These are phyloP conservation scores for Macquaria australasica DNA, from an alignment of 2,113 vertebrate genomes.

Conservation along the genomic window DNA sequence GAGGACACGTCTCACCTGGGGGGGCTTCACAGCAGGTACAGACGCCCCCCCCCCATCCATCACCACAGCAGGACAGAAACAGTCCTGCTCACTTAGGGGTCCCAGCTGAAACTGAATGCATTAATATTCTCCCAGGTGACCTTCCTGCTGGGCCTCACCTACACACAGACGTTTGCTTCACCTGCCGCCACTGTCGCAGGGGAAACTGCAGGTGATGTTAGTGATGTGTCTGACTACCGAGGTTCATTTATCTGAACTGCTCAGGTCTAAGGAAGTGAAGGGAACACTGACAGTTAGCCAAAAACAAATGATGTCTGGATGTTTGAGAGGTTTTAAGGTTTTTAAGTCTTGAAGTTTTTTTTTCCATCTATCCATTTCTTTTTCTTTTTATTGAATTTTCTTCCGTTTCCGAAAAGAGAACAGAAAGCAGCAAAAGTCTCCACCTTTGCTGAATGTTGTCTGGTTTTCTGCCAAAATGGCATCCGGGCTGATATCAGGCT, in stretches of 20 bases:
- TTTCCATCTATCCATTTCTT: no score
- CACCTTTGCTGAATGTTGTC: neutral
- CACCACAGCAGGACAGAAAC: neutral
- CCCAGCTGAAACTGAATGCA: neutral
- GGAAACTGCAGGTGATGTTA: no score
- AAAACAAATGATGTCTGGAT: no score
- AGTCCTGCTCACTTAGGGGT: neutral
- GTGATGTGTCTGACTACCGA: no score
- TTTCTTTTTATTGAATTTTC: no score
- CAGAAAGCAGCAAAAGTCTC: no score
- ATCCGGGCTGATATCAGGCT: neutral
- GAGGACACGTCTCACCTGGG: slow-evolving; percentile 10
- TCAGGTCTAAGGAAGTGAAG: no score
- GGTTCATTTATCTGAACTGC: no score
- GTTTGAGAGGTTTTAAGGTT: no score
- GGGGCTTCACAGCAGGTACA: neutral
- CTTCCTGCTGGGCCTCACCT: neutral
- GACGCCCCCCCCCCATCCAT: neutral
- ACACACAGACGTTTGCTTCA: neutral
- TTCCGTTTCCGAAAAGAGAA: no score
- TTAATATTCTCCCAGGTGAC: neutral
- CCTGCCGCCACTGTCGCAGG: neutral
- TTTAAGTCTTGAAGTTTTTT: no score
- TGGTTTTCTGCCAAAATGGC: neutral
- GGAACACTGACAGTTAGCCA: no score